phyloP scores from a whole-genome alignment of 2,797 vertebrate species.

The Coranthus polyacanthus region DNA sequence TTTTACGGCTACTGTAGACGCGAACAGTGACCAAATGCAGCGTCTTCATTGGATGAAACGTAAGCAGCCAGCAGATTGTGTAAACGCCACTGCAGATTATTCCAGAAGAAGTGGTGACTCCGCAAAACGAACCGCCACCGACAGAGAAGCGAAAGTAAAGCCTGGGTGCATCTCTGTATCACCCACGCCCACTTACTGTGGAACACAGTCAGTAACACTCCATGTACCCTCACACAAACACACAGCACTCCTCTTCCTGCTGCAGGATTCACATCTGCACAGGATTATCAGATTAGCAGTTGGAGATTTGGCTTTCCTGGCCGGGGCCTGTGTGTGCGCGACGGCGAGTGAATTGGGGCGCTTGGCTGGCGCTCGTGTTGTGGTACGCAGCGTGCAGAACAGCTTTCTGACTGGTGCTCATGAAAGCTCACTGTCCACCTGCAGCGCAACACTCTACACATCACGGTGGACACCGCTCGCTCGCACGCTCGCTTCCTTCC shows the following conservation, averaged over 20 bases:
- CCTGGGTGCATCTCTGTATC: constrained; percentile 31
- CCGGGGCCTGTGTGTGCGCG: constrained; percentile 42
- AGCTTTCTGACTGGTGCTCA: constrained; percentile 29
- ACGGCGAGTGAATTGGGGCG: constrained; percentile 50
- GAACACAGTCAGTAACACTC: constrained; percentile 40
- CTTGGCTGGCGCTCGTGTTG: constrained; percentile 46
- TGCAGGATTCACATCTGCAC: constrained; percentile 78
- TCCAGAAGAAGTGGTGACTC: constrained; percentile 32
- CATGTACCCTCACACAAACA: constrained; percentile 27
- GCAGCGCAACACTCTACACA: constrained; percentile 6
- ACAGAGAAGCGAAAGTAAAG: constrained; percentile 16
- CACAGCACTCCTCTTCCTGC: constrained; percentile 48
- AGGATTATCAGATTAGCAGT: constrained; percentile 86
- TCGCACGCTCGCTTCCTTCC: too few species aligned
- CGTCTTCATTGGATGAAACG: neutral
- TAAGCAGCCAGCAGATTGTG: constrained; percentile 18
- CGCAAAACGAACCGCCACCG: constrained; percentile 27
- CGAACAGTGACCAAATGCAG: constrained; percentile 1
- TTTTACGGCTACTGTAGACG: neutral
- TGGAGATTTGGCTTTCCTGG: constrained; percentile 71
- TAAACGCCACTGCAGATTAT: constrained; percentile 20
- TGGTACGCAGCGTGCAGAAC: constrained; percentile 18
- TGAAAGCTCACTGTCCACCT: constrained; percentile 32
- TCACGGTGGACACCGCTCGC: neutral
- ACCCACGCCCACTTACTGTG: constrained; percentile 45